Evolutionary conservation across 2,888 invertebrate genomes (phyloP).

Genomic region (Amblyjoppa proteus): DNA sequence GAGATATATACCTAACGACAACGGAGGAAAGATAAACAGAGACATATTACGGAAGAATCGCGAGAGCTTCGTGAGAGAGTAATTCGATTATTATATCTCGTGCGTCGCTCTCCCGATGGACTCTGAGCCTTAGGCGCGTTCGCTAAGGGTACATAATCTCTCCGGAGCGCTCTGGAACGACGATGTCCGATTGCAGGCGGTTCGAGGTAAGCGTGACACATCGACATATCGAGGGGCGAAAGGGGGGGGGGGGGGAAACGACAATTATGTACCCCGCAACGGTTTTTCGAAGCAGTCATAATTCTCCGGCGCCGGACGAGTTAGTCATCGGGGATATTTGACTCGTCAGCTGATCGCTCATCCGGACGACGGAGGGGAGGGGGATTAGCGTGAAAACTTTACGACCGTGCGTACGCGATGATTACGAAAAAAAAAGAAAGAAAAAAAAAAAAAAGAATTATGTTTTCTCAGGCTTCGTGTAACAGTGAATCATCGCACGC

Average conservation of each 20-base stretch:
- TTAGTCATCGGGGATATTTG: conserved; percentile 63
- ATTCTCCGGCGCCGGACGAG: conserved; percentile 11
- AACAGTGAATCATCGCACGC: conserved; percentile 55
- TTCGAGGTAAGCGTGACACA: conserved; percentile 21
- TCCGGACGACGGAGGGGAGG: conserved; percentile 4
- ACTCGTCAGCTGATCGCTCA: conserved; percentile 65
- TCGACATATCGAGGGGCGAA: background rate
- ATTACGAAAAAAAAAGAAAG: conserved; percentile 17
- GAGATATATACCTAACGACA: background rate
- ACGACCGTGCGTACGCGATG: conserved; percentile 37
- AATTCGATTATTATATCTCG: conserved; percentile 23
- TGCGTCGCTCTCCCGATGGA: conserved; percentile 25
- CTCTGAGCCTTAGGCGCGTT: conserved; percentile 42
- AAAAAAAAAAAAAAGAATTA: conserved; percentile 27
- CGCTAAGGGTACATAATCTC: conserved; percentile 32
- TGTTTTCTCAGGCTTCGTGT: conserved; percentile 28
- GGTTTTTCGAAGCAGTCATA: conserved; percentile 48
- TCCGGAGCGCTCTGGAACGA: conserved; percentile 14
- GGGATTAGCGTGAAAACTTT: conserved; percentile 39
- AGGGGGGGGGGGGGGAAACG: background rate
- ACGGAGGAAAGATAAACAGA: conserved; percentile 1
- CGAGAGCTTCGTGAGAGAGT: conserved; percentile 17
- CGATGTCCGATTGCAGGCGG: conserved; percentile 9
- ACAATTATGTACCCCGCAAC: conserved; percentile 10
- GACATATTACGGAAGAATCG: background rate